Percentiles rank a stretch among this genome's conserved stretches.
Conservation (phyloP, 2,797 vertebrate genomes). For the Microctenopoma stevenorrisi region DNA sequence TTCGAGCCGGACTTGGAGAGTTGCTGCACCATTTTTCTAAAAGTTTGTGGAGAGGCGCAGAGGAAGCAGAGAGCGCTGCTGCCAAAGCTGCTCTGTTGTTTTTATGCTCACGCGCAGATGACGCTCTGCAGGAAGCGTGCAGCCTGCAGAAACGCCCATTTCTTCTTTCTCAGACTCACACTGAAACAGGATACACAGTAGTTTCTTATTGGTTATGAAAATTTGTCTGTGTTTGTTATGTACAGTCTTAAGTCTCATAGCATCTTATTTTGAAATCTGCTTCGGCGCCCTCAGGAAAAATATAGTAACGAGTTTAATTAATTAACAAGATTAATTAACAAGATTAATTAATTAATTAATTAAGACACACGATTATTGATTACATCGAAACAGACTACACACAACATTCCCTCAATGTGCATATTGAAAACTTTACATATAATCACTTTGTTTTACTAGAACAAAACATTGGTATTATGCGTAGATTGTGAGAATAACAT, state of each 20-base stretch:
- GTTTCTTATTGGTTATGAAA: background rate
- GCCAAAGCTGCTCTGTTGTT: conserved; percentile 51
- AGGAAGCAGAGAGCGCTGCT: background rate
- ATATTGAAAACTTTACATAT: background rate
- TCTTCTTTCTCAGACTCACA: background rate
- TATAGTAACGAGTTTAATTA: background rate
- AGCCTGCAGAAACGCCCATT: conserved; percentile 19
- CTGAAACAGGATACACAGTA: background rate
- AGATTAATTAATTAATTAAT: too few species aligned
- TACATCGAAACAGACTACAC: background rate
- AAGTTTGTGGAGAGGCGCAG: conserved; percentile 25
- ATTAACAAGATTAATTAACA: too few species aligned
- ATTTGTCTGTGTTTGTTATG: too few species aligned
- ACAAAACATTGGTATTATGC: background rate
- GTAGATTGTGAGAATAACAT: background rate
- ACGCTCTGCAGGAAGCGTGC: conserved; percentile 66
- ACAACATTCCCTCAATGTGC: background rate
- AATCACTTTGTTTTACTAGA: background rate
- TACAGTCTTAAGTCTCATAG: rapidly evolving
- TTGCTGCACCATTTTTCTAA: conserved; percentile 77
- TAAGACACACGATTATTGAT: too few species aligned
- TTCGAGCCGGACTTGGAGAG: conserved; percentile 66
- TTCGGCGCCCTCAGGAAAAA: too few species aligned
- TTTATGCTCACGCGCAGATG: conserved; percentile 65
- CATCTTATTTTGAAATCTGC: background rate